These are phyloP conservation scores for Trichacis sp. DNA, from an alignment of 2,888 invertebrate genomes.

Conservation along the genomic window DNA sequence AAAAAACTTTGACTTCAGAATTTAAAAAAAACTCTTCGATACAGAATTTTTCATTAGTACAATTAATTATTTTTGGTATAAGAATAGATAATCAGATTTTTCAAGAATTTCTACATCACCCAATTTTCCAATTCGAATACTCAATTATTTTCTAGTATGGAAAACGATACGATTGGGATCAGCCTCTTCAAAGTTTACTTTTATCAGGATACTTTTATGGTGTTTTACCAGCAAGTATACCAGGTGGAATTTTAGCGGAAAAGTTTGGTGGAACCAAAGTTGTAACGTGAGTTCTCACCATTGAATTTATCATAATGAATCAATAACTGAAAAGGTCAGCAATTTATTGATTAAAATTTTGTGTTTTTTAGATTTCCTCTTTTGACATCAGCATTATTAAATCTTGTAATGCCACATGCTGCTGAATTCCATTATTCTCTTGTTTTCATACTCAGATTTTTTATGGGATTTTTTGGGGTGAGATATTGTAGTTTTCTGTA, in stretches of 20 bases:
- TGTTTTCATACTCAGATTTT: constrained; percentile 59
- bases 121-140: no score
- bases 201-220: constrained; percentile 62
- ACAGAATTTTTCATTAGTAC: no score
- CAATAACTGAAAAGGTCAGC: no score
- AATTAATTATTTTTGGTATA: no score
- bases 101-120: no score
- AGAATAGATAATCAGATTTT: no score
- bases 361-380: constrained; percentile 47
- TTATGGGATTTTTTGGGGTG: constrained; percentile 59
- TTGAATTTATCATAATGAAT: no score
- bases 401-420: constrained; percentile 63
- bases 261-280: constrained; percentile 65
- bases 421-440: constrained; percentile 52
- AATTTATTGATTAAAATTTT: no score
- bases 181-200: constrained; percentile 57
- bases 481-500: no score
- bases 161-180: constrained; percentile 60
- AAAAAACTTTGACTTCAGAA: no score
- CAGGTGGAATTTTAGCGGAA: constrained; percentile 62
- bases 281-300: constrained; percentile 64
- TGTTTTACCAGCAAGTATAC: constrained; percentile 61
- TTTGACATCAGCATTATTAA: constrained; percentile 62
- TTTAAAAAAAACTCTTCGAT: no score
- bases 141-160: constrained; percentile 55